Conservation (phyloP, 1,140 invertebrate species). For the Sipha flava region DNA sequence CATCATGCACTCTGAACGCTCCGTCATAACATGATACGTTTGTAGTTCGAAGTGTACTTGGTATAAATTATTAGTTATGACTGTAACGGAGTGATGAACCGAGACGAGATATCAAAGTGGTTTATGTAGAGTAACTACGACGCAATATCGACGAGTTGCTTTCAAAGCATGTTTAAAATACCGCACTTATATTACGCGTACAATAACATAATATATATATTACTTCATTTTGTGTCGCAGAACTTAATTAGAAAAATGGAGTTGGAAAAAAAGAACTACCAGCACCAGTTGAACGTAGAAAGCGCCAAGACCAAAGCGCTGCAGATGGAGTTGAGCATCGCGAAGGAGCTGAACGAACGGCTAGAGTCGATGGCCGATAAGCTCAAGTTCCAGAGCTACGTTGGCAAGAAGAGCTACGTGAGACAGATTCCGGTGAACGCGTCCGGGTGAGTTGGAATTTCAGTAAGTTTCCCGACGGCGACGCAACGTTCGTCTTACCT, state of each 20-base stretch:
- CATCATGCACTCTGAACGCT: too few relatives aligned
- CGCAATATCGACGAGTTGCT: too few relatives aligned
- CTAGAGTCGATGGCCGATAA: background rate
- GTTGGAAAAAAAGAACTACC: slow-evolving; percentile 61
- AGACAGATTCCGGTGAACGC: background rate
- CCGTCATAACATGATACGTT: too few relatives aligned
- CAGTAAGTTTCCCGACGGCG: too few relatives aligned
- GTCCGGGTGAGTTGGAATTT: background rate
- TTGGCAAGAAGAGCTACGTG: background rate
- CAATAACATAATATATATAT: background rate
- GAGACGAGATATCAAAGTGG: too few relatives aligned
- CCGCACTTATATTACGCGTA: too few relatives aligned
- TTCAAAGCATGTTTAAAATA: too few relatives aligned
- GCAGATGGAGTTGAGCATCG: slow-evolving; percentile 40
- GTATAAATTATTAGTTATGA: too few relatives aligned
- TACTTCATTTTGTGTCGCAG: background rate
- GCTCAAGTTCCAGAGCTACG: background rate
- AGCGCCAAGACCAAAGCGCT: slow-evolving; percentile 60
- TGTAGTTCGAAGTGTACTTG: too few relatives aligned
- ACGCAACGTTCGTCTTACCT: too few relatives aligned
- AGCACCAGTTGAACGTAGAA: slow-evolving; percentile 58
- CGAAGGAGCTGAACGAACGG: background rate
- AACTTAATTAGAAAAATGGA: slow-evolving; percentile 49
- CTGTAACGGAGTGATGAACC: too few relatives aligned
- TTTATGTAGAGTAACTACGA: too few relatives aligned